Evolutionary conservation across 2,888 invertebrate species (phyloP).

Genomic region (Drosophila rellima): DNA sequence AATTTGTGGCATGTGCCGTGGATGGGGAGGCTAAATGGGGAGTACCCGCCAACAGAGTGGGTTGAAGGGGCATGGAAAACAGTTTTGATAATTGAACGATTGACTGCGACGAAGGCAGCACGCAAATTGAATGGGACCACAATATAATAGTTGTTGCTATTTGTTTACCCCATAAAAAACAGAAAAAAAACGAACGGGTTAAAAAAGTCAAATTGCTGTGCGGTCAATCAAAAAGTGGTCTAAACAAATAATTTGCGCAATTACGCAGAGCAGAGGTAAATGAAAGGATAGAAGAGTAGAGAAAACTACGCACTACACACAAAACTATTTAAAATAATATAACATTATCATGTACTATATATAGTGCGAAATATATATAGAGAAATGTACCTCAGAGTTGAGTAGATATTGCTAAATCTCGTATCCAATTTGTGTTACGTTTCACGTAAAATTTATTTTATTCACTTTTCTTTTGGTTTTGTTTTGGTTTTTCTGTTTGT

Average conservation of each 20-base stretch:
- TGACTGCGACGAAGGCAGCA: slow-evolving; percentile 47
- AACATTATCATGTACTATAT: slow-evolving; percentile 14
- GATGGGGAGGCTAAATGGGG: neutral
- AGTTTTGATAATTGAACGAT: slow-evolving; percentile 75
- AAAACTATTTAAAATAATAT: slow-evolving; percentile 20
- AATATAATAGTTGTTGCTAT: slow-evolving; percentile 40
- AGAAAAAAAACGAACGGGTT: slow-evolving; percentile 41
- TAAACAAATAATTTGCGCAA: slow-evolving; percentile 77
- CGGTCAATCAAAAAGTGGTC: slow-evolving; percentile 75
- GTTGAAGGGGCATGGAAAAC: slow-evolving; percentile 33
- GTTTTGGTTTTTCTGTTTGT: slow-evolving; percentile 11
- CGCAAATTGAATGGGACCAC: slow-evolving; percentile 49
- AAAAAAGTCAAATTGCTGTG: slow-evolving; percentile 72
- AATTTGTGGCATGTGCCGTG: slow-evolving; percentile 59
- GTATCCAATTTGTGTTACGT: slow-evolving; percentile 44
- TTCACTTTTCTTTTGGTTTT: slow-evolving; percentile 28
- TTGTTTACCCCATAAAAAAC: slow-evolving; percentile 49
- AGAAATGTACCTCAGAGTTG: slow-evolving; percentile 49
- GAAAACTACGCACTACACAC: slow-evolving; percentile 15
- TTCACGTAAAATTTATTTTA: slow-evolving; percentile 33
- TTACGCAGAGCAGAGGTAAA: slow-evolving; percentile 51
- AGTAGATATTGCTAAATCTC: slow-evolving; percentile 43
- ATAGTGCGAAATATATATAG: slow-evolving; percentile 1
- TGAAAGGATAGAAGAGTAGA: slow-evolving; percentile 4
- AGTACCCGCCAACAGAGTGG: slow-evolving; percentile 4